Evolutionary conservation across 2,888 invertebrate species (phyloP).

Genomic region (Plagodis pulveraria): DNA sequence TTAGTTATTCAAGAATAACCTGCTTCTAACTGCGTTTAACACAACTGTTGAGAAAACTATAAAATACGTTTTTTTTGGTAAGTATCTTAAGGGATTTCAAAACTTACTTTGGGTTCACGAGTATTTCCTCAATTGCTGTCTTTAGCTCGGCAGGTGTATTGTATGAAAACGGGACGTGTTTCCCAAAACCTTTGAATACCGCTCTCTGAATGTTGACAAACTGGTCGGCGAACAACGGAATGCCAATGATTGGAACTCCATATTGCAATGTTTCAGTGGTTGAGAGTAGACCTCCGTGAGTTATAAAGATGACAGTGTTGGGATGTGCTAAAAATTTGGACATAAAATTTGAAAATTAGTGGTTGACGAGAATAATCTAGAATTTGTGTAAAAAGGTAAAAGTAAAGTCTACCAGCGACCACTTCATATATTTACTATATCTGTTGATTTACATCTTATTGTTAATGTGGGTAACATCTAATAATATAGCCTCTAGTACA

Average conservation of each 20-base stretch:
- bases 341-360: no score
- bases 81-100: not conserved
- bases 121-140: conserved; percentile 49
- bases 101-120: conserved; percentile 46
- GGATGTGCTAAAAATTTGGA: conserved; percentile 50
- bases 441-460: no score
- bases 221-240: conserved; percentile 62
- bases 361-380: no score
- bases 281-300: conserved; percentile 60
- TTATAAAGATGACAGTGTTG: conserved; percentile 53
- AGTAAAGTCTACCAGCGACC: no score
- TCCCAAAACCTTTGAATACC: conserved; percentile 53
- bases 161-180: conserved; percentile 39
- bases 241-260: conserved; percentile 57
- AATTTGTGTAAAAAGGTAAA: no score
- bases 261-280: conserved; percentile 59
- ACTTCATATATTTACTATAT: no score
- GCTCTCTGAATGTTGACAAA: conserved; percentile 58
- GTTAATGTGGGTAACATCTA: no score
- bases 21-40: no score
- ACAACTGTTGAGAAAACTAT: no score
- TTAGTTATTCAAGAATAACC: no score
- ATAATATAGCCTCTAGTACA: no score
- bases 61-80: no score
- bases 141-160: conserved; percentile 48